Evolutionary conservation across 2,888 invertebrate genomes (phyloP).

Genomic region (Idaea dimidiata): DNA sequence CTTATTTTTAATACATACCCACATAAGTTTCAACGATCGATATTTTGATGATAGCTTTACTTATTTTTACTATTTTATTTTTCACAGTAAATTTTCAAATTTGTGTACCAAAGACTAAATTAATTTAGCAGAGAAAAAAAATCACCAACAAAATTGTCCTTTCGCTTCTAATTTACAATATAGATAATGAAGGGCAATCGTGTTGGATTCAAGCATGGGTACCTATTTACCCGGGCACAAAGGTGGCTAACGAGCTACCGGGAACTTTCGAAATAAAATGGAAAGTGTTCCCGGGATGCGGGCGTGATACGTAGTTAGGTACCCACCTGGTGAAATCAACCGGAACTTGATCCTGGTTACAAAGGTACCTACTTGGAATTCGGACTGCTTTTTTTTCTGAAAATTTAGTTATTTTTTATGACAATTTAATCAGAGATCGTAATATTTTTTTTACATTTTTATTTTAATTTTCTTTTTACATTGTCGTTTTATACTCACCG

Average conservation of each 20-base stretch:
- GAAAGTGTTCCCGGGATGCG: constrained; percentile 43
- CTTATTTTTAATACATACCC: too few species aligned
- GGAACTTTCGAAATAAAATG: constrained; percentile 32
- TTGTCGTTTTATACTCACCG: too few species aligned
- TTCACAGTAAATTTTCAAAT: not conserved
- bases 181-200: constrained; percentile 58
- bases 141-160: constrained; percentile 11
- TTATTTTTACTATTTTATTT: not conserved
- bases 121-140: not conserved
- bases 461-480: too few species aligned
- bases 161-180: constrained; percentile 54
- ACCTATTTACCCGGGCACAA: constrained; percentile 45
- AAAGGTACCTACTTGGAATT: not conserved
- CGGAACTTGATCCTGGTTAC: constrained; percentile 9
- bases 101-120: not conserved
- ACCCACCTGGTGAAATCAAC: constrained; percentile 3
- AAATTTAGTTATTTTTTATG: not conserved
- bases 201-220: constrained; percentile 41
- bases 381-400: not conserved
- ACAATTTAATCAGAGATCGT: not conserved
- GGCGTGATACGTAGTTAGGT: constrained; percentile 20
- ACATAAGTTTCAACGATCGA: not conserved
- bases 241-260: constrained; percentile 55
- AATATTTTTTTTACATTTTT: too few species aligned
- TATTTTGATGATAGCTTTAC: not conserved